Conservation (phyloP, 2,888 invertebrate species). For the Syrista parreyssii region DNA sequence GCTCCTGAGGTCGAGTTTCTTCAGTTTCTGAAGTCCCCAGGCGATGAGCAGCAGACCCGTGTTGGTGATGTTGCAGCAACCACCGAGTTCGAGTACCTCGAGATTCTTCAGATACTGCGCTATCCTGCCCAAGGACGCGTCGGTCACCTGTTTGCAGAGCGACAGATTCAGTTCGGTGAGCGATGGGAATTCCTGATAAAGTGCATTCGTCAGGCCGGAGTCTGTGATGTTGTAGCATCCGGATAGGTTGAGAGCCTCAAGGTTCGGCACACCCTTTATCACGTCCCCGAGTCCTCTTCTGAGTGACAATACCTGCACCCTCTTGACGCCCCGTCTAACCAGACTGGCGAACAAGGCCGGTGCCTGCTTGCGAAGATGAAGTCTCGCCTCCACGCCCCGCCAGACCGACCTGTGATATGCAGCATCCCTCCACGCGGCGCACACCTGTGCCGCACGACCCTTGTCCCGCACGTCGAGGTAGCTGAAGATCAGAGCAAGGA, state of each 20-base stretch:
- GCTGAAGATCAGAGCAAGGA: slow-evolving; percentile 91
- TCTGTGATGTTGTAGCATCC: slow-evolving; percentile 96
- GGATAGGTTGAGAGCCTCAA: slow-evolving; percentile 89
- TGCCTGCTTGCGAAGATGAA: slow-evolving; percentile 86
- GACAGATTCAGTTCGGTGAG: slow-evolving; percentile 87
- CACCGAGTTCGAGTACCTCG: slow-evolving; percentile 89
- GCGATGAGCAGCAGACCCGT: slow-evolving; percentile 87
- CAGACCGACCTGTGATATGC: slow-evolving; percentile 93
- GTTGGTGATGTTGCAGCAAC: slow-evolving; percentile 92
- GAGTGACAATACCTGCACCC: slow-evolving; percentile 89
- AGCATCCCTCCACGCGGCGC: slow-evolving; percentile 90
- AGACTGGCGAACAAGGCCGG: slow-evolving; percentile 88
- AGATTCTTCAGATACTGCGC: slow-evolving; percentile 87
- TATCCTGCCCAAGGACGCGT: slow-evolving; percentile 86
- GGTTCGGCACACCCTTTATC: slow-evolving; percentile 84
- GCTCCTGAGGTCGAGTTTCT: slow-evolving; percentile 87
- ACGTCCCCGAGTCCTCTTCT: slow-evolving; percentile 86
- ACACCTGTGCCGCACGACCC: slow-evolving; percentile 91
- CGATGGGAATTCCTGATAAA: slow-evolving; percentile 80
- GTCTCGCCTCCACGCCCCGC: slow-evolving; percentile 91
- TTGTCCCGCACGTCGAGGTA: slow-evolving; percentile 89
- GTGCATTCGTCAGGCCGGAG: slow-evolving; percentile 83
- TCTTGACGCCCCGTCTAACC: slow-evolving; percentile 87
- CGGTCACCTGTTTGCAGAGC: slow-evolving; percentile 95
- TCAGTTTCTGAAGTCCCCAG: slow-evolving; percentile 87